Evolutionary conservation across 2,797 vertebrate genomes (phyloP).

Genomic region (Benthosema pterotum): DNA sequence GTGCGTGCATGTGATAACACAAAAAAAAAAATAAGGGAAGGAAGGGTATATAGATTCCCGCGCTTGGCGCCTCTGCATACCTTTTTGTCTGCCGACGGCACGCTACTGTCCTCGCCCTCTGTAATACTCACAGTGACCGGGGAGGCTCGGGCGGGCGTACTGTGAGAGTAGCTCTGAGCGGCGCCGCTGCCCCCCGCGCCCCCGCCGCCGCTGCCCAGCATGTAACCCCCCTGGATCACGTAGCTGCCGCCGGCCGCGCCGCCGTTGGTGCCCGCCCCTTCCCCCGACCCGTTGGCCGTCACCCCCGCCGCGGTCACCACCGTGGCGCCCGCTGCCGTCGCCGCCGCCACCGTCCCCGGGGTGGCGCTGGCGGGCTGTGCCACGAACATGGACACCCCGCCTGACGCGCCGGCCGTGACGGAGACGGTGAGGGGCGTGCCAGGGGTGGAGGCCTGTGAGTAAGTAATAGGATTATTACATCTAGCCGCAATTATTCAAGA

Average conservation of each 20-base stretch:
- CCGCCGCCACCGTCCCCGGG: conserved; percentile 33
- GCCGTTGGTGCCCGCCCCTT: conserved; percentile 75
- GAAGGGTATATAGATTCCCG: conserved; percentile 65
- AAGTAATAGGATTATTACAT: no score
- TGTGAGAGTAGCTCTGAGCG: conserved; percentile 90
- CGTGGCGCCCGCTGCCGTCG: conserved; percentile 69
- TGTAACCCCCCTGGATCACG: conserved; percentile 94
- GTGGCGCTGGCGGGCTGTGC: conserved; percentile 83
- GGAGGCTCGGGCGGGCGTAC: conserved; percentile 85
- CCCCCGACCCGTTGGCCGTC: conserved; percentile 80
- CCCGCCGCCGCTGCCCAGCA: conserved; percentile 82
- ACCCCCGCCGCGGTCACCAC: conserved; percentile 81
- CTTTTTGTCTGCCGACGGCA: conserved; percentile 89
- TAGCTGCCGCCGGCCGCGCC: conserved; percentile 84
- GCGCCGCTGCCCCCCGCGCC: conserved; percentile 65
- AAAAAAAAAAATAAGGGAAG: conserved; percentile 25
- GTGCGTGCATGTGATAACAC: conserved; percentile 47
- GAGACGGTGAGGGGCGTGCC: conserved; percentile 86
- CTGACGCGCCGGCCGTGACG: conserved; percentile 76
- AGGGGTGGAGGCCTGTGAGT: conserved; percentile 84
- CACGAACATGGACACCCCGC: conserved; percentile 90
- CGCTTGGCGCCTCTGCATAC: conserved; percentile 81
- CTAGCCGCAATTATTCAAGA: no score
- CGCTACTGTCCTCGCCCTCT: conserved; percentile 86
- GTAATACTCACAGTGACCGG: conserved; percentile 94